phyloP scores from a whole-genome alignment of 2,797 vertebrate species.

The Xyrichtys novacula region DNA sequence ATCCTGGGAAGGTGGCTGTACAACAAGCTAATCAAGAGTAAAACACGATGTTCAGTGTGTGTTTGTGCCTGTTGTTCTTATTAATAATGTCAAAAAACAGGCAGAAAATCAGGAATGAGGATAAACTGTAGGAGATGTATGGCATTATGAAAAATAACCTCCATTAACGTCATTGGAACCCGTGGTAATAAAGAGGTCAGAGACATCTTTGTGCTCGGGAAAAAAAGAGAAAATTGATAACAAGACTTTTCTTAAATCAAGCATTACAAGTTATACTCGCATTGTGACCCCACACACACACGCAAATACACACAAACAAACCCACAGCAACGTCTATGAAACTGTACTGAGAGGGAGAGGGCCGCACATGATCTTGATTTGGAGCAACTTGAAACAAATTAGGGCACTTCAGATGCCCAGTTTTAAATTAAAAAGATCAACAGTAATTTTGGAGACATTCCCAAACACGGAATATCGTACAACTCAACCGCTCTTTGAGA shows the following conservation, averaged over 20 bases:
- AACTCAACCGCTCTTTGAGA: conserved; percentile 4
- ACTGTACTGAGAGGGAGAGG: neutral
- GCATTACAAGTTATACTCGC: conserved; percentile 24
- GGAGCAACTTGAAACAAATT: conserved; percentile 67
- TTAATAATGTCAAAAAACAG: conserved; percentile 49
- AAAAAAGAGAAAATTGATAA: conserved; percentile 33
- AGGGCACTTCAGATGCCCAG: conserved; percentile 47
- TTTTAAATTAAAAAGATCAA: conserved; percentile 53
- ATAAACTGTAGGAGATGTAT: conserved; percentile 20
- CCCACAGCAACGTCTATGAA: conserved; percentile 1
- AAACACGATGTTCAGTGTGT: conserved; percentile 29
- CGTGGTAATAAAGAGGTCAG: conserved; percentile 20
- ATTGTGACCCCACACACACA: conserved; percentile 14
- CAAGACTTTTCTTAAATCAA: conserved; percentile 16
- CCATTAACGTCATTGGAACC: conserved; percentile 30
- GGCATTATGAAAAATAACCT: conserved; percentile 5
- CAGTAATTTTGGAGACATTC: conserved; percentile 49
- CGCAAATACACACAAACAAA: conserved; percentile 15
- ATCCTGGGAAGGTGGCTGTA: conserved; percentile 53
- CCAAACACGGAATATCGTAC: conserved; percentile 39
- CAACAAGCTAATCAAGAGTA: conserved; percentile 46
- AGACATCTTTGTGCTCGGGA: conserved; percentile 17
- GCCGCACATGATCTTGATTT: conserved; percentile 56
- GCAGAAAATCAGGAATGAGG: conserved; percentile 8
- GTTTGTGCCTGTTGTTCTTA: conserved; percentile 34